Evolutionary conservation across 2,888 invertebrate species (phyloP), one percentile per base, ranked within the genome.

Genomic region (Machimus atricapillus): DNA sequence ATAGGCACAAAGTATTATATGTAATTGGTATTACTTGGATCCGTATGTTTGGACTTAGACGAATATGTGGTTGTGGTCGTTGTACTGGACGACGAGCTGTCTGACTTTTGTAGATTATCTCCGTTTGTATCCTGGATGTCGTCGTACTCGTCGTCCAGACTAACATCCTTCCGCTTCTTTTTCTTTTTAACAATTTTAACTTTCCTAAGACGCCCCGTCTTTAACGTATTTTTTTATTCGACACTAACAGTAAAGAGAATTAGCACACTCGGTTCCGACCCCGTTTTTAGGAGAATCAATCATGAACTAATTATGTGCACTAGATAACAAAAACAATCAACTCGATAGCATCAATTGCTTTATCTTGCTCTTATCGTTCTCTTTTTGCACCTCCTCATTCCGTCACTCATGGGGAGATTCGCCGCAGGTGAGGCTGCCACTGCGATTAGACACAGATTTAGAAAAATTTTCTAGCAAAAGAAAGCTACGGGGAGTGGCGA

Each of bases 11-110:
- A n/a, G 12, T 16, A 31, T 31, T 31, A 31, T 31, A 37, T 43
- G n/a, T 19, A 66, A 40, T 74, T 31, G 31, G 27, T 88, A 88
- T 90, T 92, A 92, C 92, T 92, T 92, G 92, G 90, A 90, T 92
- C 92, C 88, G 90, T 90, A 88, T 91, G 91, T 90, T 91, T 91
- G 16, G 90, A 89, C 66, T 89, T 88, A 78, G 89, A 87, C 87
- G 43, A 89, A 82, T 40, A 88, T 88, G 87, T 88, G 2, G 89
- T 81, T 0, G 88, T 87, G 5, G 87, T 88, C 1, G 89, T 79
- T 0, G 88, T 87, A 3, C 87, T 85, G 9, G 78, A 79, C 7
- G 90, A 89, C 58, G 89, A 87, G 46, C 66, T 58, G 7, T 79
- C 56, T 52, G 87, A 77, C 52, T 87, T 87, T 56, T 76, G 85